Conservation (phyloP, 2,113 vertebrate species). For the Zeus faber region DNA sequence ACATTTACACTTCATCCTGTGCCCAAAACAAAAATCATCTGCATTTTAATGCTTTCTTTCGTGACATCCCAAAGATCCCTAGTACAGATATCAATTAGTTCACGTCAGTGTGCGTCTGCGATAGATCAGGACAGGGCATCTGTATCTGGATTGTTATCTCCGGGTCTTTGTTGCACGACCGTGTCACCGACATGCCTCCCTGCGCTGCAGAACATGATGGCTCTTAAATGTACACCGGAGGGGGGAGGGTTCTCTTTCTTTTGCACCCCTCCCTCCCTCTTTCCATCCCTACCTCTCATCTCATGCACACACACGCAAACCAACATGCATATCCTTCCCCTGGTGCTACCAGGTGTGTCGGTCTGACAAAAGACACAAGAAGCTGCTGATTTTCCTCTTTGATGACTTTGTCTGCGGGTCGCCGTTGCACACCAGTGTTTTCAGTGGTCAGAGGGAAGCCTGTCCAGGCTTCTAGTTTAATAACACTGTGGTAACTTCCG, state of each 20-base stretch:
- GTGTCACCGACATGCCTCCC: not conserved
- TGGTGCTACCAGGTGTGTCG: not conserved
- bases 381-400: conserved; percentile 10
- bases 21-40: no score
- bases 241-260: not conserved
- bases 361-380: conserved; percentile 15
- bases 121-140: no score
- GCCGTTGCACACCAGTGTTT: conserved; percentile 3
- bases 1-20: no score
- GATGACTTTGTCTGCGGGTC: conserved; percentile 21
- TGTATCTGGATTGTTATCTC: not conserved
- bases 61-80: no score
- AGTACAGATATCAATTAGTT: no score
- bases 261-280: not conserved
- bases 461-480: no score
- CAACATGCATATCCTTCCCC: no score
- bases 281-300: not conserved
- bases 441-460: no score
- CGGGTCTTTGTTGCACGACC: not conserved
- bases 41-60: no score
- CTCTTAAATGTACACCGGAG: not conserved
- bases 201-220: not conserved
- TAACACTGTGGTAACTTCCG: no score
- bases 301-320: no score
- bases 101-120: no score